Evolutionary conservation across 2,113 vertebrate species (phyloP).

Genomic region (Zeus faber): DNA sequence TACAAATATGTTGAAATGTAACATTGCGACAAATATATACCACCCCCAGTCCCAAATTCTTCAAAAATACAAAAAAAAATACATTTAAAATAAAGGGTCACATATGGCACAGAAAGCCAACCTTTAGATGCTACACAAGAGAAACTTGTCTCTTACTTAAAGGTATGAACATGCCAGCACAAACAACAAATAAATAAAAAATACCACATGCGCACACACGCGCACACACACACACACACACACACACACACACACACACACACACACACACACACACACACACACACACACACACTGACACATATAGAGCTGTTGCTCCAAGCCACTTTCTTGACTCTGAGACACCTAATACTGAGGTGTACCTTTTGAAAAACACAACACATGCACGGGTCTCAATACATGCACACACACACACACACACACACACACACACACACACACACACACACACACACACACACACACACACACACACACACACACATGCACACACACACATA

Average conservation of each 20-base stretch:
- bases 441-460: constrained; percentile 8
- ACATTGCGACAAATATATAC: constrained; percentile 9
- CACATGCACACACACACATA: constrained; percentile 26
- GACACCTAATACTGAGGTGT: constrained; percentile 21
- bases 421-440: constrained; percentile 8
- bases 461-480: constrained; percentile 49
- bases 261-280: neutral
- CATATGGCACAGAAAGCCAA: neutral
- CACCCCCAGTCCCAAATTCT: constrained; percentile 4
- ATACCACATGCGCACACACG: too few species aligned
- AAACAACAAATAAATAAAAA: too few species aligned
- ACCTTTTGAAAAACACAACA: constrained; percentile 12
- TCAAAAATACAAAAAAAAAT: too few species aligned
- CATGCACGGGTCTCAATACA: too few species aligned
- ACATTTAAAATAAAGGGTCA: too few species aligned
- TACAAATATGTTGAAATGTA: neutral
- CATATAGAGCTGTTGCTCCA: constrained; percentile 12
- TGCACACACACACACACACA: too few species aligned
- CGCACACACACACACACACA: constrained; percentile 1
- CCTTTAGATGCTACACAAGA: constrained; percentile 11
- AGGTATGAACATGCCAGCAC: too few species aligned
- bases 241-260: constrained; percentile 8
- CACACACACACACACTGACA: constrained; percentile 2
- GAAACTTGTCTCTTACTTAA: too few species aligned
- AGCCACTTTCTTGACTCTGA: constrained; percentile 9